Percentiles rank a stretch among this genome's conserved stretches.
Conservation (phyloP, 2,888 invertebrate species). For the Apamea monoglypha region DNA sequence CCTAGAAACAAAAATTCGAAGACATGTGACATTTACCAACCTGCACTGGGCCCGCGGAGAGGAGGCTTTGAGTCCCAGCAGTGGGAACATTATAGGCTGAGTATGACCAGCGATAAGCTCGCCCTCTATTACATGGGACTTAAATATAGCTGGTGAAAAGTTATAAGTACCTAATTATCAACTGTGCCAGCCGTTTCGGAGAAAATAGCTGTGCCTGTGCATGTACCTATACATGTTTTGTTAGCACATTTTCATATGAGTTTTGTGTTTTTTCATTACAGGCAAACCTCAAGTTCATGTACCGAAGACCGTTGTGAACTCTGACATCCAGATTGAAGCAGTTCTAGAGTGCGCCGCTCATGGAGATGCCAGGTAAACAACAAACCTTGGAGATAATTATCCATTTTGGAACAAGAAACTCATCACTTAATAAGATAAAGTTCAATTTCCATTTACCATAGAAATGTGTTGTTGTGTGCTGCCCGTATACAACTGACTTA, state of each 20-base stretch:
- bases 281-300: constrained; percentile 83
- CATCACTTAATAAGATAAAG: neutral
- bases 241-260: neutral
- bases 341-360: constrained; percentile 80
- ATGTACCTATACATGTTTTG: neutral
- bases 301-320: constrained; percentile 78
- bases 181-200: neutral
- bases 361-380: constrained; percentile 79
- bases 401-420: neutral
- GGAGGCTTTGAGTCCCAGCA: too few relatives aligned
- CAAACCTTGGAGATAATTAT: neutral
- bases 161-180: neutral
- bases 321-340: constrained; percentile 80
- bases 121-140: too few relatives aligned
- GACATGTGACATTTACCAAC: too few relatives aligned
- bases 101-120: too few relatives aligned
- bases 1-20: too few relatives aligned
- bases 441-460: neutral
- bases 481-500: too few relatives aligned
- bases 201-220: too few relatives aligned
- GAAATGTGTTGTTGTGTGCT: neutral
- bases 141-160: neutral
- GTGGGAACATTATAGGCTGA: too few relatives aligned
- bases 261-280: constrained; percentile 65
- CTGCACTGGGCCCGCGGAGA: too few relatives aligned